Percentiles rank a stretch among this genome's conserved stretches.
phyloP scores from a whole-genome alignment of 2,113 vertebrate species.

The Rhinoptilus africanus region DNA sequence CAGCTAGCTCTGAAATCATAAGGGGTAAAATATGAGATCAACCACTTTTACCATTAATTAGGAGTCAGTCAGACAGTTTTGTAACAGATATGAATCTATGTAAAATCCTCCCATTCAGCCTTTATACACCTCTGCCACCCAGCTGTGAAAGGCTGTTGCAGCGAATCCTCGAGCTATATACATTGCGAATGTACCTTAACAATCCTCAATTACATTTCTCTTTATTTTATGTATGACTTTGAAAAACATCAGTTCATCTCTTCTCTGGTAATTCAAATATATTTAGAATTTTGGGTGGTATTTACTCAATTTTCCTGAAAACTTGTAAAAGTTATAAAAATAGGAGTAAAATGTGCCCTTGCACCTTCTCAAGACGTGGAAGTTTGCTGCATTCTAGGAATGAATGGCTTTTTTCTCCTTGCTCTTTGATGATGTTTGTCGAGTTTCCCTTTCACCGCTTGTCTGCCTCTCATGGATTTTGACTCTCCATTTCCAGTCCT shows the following conservation, averaged over 20 bases:
- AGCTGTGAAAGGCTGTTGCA: background rate
- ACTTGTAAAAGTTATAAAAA: background rate
- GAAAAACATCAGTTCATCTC: background rate
- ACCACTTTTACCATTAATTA: background rate
- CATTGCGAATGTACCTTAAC: background rate
- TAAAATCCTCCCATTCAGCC: background rate
- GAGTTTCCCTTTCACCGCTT: background rate
- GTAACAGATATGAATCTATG: background rate
- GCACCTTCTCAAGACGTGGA: background rate
- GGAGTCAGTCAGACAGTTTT: background rate
- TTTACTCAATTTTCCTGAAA: background rate
- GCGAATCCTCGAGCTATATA: background rate
- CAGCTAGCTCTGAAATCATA: background rate
- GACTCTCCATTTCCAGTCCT: background rate
- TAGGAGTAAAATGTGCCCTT: background rate
- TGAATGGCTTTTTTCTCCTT: background rate
- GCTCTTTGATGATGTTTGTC: background rate
- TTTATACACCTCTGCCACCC: background rate
- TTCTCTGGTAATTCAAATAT: background rate
- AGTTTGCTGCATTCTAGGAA: background rate
- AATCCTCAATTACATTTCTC: background rate
- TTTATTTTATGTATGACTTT: background rate
- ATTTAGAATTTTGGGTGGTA: background rate
- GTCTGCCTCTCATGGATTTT: background rate
- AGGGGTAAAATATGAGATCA: background rate